These are phyloP conservation scores for Hepsetus odoe DNA, from an alignment of 2,113 vertebrate species.

Conservation along the genomic window DNA sequence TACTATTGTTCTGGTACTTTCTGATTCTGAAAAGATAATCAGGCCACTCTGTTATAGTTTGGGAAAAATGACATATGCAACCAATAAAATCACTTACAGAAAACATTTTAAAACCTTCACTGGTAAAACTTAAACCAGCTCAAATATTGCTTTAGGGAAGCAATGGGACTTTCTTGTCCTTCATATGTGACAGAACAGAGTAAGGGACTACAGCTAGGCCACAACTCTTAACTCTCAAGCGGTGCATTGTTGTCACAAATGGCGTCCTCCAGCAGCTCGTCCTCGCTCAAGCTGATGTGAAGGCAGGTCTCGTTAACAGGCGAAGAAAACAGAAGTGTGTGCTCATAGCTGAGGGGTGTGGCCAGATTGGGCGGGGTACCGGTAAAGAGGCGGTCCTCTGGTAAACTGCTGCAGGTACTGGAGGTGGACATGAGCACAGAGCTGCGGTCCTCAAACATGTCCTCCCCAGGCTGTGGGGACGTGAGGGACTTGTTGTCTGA, in stretches of 20 bases:
- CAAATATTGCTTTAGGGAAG: background rate
- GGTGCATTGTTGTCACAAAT: conserved; percentile 64
- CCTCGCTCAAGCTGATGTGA: conserved; percentile 86
- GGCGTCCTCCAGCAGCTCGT: conserved; percentile 75
- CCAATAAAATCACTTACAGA: background rate
- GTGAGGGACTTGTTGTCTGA: conserved; percentile 70
- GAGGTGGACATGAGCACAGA: conserved; percentile 67
- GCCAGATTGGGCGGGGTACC: conserved; percentile 30
- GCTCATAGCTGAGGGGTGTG: conserved; percentile 53
- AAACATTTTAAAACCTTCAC: background rate
- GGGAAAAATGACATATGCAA: background rate
- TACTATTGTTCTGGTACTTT: background rate
- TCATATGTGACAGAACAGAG: background rate
- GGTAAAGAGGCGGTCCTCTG: conserved; percentile 57
- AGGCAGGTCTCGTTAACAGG: conserved; percentile 78
- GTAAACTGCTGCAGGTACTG: conserved; percentile 66
- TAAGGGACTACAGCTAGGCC: background rate
- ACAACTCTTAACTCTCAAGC: conserved; percentile 60
- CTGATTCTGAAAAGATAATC: no score
- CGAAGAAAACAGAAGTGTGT: conserved; percentile 64
- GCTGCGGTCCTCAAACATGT: conserved; percentile 64
- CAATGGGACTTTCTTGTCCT: background rate
- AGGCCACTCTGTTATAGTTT: background rate
- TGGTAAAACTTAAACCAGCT: background rate
- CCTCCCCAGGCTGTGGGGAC: conserved; percentile 59